Evolutionary conservation across 2,888 invertebrate species (phyloP).

Genomic region (Trichogramma evanescens): DNA sequence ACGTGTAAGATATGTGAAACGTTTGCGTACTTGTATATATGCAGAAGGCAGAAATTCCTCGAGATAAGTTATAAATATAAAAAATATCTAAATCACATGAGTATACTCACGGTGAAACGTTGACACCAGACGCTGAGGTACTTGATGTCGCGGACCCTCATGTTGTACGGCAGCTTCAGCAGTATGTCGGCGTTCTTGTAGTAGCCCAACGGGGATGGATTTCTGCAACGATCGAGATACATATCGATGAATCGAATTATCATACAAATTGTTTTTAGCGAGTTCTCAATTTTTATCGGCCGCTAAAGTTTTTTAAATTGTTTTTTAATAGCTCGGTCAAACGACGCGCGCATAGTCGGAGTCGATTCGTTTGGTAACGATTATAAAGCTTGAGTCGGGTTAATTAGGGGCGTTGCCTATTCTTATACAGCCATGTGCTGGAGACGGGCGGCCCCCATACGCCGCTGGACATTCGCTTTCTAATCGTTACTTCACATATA

Average conservation of each 20-base stretch:
- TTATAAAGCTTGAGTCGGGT: no score
- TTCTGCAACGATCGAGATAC: constrained; percentile 53
- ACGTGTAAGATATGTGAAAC: not conserved
- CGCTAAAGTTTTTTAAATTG: not conserved
- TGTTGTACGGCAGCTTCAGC: constrained; percentile 74
- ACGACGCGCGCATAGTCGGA: no score
- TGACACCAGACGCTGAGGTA: constrained; percentile 91
- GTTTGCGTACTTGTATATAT: not conserved
- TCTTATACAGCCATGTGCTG: no score
- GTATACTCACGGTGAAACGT: constrained; percentile 72
- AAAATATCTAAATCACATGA: no score
- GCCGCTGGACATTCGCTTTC: no score
- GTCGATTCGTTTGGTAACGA: no score
- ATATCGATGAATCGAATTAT: not conserved
- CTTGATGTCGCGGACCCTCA: constrained; percentile 78
- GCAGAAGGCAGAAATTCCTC: no score
- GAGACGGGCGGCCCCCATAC: no score
- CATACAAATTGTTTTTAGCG: not conserved
- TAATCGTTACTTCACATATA: no score
- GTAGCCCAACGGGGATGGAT: constrained; percentile 68
- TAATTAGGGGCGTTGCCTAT: no score
- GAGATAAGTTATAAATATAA: no score
- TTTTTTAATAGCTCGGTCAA: no score
- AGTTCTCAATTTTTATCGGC: not conserved
- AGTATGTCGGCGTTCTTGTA: constrained; percentile 75